Percentiles rank a stretch among this genome's conserved stretches.
Evolutionary conservation across 2,888 invertebrate species (phyloP).

Genomic region (Tenthredo amoena): DNA sequence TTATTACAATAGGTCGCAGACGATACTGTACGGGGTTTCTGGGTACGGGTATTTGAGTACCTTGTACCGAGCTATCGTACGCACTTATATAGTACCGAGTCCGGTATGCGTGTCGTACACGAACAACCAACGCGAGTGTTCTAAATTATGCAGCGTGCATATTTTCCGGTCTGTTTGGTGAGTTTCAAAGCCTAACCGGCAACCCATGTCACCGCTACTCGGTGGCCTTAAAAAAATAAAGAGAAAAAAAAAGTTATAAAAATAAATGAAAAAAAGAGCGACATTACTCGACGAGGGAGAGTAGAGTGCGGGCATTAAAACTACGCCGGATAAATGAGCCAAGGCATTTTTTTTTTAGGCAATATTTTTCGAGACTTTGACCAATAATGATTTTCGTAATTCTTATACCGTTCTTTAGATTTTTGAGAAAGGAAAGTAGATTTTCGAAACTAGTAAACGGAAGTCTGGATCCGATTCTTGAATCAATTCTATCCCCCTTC

Average conservation of each 20-base stretch:
- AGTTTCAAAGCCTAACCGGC: slow-evolving; percentile 74
- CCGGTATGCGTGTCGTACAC: slow-evolving; percentile 37
- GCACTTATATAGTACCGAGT: slow-evolving; percentile 17
- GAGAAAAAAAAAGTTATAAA: neutral
- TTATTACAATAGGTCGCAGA: slow-evolving; percentile 9
- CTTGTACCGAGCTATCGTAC: neutral
- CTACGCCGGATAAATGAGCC: neutral
- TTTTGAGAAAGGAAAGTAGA: neutral
- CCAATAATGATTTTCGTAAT: neutral
- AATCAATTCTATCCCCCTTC: neutral
- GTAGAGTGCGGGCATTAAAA: slow-evolving; percentile 5
- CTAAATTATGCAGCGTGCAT: slow-evolving; percentile 76
- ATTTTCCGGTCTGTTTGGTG: slow-evolving; percentile 78
- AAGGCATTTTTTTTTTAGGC: neutral
- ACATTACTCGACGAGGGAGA: neutral
- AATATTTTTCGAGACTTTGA: neutral
- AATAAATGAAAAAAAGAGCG: neutral
- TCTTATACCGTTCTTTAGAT: too few relatives aligned
- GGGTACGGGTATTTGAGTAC: slow-evolving; percentile 20
- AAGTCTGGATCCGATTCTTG: neutral
- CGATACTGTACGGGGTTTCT: neutral
- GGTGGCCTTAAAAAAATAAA: slow-evolving; percentile 22
- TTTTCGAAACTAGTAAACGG: neutral
- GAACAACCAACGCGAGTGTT: slow-evolving; percentile 62
- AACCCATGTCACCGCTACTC: slow-evolving; percentile 57